phyloP scores from a whole-genome alignment of 1,140 invertebrate genomes.

The Temnothorax longispinosus region DNA sequence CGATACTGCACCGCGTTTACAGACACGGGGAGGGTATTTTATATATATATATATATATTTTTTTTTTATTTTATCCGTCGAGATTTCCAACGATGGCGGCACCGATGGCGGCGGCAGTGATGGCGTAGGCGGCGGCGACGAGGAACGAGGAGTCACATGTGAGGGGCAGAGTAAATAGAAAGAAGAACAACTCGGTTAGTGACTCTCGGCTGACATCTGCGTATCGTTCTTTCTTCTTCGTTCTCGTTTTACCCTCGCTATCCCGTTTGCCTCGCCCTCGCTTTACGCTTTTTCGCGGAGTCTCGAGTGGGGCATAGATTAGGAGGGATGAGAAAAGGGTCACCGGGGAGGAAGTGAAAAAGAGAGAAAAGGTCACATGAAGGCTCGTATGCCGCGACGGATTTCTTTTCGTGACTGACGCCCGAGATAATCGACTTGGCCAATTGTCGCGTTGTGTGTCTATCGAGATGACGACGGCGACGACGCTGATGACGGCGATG shows the following conservation, averaged over 20 bases:
- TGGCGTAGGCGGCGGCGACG: conserved; percentile 66
- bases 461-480: conserved; percentile 67
- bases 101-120: not conserved
- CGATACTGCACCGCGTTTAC: conserved; percentile 59
- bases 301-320: not conserved
- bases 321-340: not conserved
- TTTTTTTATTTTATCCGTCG: conserved; percentile 35
- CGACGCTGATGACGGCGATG: not conserved
- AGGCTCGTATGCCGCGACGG: conserved; percentile 25
- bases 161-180: conserved; percentile 80
- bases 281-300: conserved; percentile 7
- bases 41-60: conserved; percentile 8
- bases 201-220: conserved; percentile 15
- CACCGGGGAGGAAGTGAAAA: not conserved
- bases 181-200: conserved; percentile 82
- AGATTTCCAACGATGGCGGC: conserved; percentile 10
- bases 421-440: conserved; percentile 63
- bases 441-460: conserved; percentile 81
- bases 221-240: conserved; percentile 21
- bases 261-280: conserved; percentile 2
- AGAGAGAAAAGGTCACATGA: not conserved
- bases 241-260: not conserved
- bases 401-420: conserved; percentile 12
- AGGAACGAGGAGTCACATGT: conserved; percentile 79
- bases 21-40: conserved; percentile 33